Evolutionary conservation across 2,113 vertebrate genomes (phyloP).

Genomic region (Salvator merianae): DNA sequence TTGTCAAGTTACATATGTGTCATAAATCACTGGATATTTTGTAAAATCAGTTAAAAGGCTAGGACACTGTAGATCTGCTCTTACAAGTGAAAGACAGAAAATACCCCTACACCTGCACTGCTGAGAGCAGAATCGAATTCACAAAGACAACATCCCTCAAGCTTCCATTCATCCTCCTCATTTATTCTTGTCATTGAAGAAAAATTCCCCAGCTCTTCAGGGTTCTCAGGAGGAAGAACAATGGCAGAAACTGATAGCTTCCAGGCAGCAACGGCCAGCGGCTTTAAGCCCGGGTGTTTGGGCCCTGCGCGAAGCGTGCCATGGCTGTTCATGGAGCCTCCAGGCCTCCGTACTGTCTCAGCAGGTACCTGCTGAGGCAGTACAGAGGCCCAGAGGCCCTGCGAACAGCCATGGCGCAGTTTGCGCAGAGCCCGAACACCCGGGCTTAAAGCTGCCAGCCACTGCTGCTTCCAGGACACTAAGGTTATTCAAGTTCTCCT

Average conservation of each 20-base stretch:
- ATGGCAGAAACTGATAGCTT: neutral
- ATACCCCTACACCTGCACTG: conserved; percentile 32
- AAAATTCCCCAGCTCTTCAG: conserved; percentile 22
- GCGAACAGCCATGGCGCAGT: too few species aligned
- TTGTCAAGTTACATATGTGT: neutral
- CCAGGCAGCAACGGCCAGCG: too few species aligned
- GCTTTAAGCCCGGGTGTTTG: too few species aligned
- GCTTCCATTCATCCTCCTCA: conserved; percentile 31
- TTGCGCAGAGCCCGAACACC: too few species aligned
- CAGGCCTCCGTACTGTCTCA: too few species aligned
- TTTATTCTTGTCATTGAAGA: conserved; percentile 40
- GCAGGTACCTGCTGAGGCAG: too few species aligned
- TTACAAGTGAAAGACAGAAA: conserved; percentile 26
- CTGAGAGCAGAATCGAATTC: conserved; percentile 39
- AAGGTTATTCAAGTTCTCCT: conserved; percentile 25
- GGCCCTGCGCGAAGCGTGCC: too few species aligned
- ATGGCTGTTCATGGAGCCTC: too few species aligned
- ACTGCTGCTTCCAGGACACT: conserved; percentile 16
- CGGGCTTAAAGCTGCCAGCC: too few species aligned
- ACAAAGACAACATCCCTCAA: neutral
- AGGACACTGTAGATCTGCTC: conserved; percentile 19
- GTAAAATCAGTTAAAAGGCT: conserved; percentile 38
- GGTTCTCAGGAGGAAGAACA: neutral
- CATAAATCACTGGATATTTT: conserved; percentile 40
- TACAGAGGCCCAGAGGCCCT: too few species aligned